Conservation (phyloP, 2,113 vertebrate species). For the Malurus alboscapulatus region DNA sequence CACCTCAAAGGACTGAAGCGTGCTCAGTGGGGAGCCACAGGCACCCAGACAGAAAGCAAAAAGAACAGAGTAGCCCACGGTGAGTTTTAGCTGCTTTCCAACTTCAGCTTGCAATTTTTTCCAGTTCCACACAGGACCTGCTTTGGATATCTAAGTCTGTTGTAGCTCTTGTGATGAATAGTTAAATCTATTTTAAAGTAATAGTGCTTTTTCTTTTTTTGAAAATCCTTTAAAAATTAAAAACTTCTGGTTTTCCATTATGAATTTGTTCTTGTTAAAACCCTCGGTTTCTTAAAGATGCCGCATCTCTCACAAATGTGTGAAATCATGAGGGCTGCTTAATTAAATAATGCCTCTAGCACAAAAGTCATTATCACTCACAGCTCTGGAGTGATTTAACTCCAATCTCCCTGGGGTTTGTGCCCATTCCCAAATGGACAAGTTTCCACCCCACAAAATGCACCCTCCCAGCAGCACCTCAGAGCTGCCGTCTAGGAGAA, state of each 20-base stretch:
- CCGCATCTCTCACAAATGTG: background rate
- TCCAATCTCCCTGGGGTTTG: background rate
- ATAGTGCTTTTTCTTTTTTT: background rate
- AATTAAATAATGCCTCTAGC: background rate
- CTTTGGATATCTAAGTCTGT: background rate
- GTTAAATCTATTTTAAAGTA: background rate
- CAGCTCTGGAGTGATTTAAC: background rate
- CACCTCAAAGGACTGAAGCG: fast-evolving
- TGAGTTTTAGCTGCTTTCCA: background rate
- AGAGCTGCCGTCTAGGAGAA: background rate
- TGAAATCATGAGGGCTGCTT: background rate
- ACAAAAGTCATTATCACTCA: background rate
- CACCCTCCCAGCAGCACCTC: background rate
- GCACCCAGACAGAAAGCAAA: background rate
- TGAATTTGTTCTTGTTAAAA: background rate
- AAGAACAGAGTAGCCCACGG: fast-evolving
- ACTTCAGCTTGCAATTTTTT: background rate
- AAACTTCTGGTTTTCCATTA: background rate
- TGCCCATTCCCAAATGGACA: background rate
- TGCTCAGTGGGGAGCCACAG: background rate
- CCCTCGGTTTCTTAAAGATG: background rate
- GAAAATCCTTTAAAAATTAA: background rate
- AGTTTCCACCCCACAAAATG: background rate
- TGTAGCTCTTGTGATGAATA: background rate
- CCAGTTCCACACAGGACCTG: background rate